Evolutionary conservation across 2,797 vertebrate genomes (phyloP).

Genomic region (Sebastolobus alascanus): DNA sequence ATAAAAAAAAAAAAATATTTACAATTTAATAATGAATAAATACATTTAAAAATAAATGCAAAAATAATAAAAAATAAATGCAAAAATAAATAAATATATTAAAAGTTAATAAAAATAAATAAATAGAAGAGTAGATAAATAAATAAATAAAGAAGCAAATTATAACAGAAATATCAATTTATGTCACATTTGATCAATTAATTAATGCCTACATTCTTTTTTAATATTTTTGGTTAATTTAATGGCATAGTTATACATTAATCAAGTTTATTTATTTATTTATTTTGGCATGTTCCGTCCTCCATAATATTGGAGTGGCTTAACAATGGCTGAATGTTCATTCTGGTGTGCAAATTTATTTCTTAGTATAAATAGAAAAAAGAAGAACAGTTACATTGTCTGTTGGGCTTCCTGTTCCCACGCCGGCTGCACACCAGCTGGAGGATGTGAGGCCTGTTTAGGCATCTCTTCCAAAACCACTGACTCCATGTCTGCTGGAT

Average conservation of each 20-base stretch:
- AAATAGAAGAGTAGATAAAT: too few relatives aligned
- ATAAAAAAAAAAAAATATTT: too few relatives aligned
- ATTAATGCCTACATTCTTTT: not conserved
- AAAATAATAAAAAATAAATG: too few relatives aligned
- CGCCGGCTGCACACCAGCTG: conserved; percentile 80
- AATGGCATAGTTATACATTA: not conserved
- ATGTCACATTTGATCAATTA: too few relatives aligned
- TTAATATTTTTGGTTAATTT: not conserved
- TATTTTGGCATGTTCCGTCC: not conserved
- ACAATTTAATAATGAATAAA: too few relatives aligned
- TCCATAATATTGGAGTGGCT: not conserved
- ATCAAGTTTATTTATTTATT: not conserved
- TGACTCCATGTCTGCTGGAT: conserved; percentile 89
- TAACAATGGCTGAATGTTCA: not conserved
- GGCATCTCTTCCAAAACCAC: conserved; percentile 86
- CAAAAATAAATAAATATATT: too few relatives aligned
- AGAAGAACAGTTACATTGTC: conserved; percentile 64
- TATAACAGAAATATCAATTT: too few relatives aligned
- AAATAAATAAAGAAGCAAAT: too few relatives aligned
- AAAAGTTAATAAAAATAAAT: too few relatives aligned
- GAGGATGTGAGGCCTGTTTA: conserved; percentile 62
- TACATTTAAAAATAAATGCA: too few relatives aligned
- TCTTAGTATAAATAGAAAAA: not conserved
- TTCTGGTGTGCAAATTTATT: too few relatives aligned
- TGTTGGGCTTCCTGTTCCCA: conserved; percentile 85